These are phyloP conservation scores for Leptinotarsa lineolata DNA, from an alignment of 1,140 invertebrate genomes.

Conservation along the genomic window DNA sequence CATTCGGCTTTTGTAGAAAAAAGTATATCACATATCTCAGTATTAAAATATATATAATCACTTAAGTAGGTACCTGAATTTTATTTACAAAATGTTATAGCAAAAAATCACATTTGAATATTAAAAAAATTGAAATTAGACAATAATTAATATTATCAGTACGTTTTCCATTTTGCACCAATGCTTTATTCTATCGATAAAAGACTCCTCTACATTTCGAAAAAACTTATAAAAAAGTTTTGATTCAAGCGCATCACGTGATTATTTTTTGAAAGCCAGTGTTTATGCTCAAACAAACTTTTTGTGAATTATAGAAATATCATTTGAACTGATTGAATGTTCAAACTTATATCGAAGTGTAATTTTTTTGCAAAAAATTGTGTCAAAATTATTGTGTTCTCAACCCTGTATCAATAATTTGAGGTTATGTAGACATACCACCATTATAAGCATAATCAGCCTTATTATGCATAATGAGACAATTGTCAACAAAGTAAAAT, in stretches of 20 bases:
- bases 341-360: conserved; percentile 12
- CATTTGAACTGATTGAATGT: background rate
- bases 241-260: conserved; percentile 23
- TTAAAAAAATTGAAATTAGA: background rate
- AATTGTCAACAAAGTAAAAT: conserved; percentile 98
- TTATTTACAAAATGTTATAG: conserved; percentile 6
- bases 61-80: background rate
- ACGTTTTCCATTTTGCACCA: conserved; percentile 4
- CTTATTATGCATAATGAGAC: conserved; percentile 99
- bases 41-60: conserved; percentile 5
- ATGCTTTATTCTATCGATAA: conserved; percentile 7
- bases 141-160: conserved; percentile 4
- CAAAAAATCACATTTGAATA: background rate
- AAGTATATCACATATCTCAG: background rate
- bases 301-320: background rate
- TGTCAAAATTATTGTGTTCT: conserved; percentile 23
- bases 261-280: conserved; percentile 19
- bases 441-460: conserved; percentile 95
- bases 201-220: conserved; percentile 2
- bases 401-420: conserved; percentile 27
- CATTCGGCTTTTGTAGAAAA: conserved; percentile 1
- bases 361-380: conserved; percentile 15
- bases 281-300: conserved; percentile 11
- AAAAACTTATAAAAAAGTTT: background rate
- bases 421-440: conserved; percentile 59